Conservation (phyloP, 2,888 invertebrate genomes). For the Drosophila monieri region DNA sequence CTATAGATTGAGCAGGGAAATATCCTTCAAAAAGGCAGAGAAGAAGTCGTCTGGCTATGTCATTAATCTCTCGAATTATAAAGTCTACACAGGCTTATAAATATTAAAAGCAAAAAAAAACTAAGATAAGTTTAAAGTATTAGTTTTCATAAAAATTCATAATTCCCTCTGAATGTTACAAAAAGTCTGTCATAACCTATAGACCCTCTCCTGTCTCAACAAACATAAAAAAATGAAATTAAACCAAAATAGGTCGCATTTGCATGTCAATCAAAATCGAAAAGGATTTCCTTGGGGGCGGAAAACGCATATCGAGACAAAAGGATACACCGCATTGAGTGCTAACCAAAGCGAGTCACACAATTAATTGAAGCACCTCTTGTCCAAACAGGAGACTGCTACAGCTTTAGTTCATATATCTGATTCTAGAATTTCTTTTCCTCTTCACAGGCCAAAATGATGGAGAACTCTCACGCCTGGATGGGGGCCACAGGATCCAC, state of each 20-base stretch:
- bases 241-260: conserved; percentile 57
- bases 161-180: not conserved
- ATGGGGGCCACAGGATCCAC: conserved; percentile 93
- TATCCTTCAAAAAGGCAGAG: not conserved
- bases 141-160: not conserved
- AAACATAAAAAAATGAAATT: conserved; percentile 24
- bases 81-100: no score
- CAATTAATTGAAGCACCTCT: conserved; percentile 65
- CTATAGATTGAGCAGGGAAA: not conserved
- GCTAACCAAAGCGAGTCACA: conserved; percentile 65
- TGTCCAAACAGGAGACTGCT: conserved; percentile 3
- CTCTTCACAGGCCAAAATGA: conserved; percentile 92
- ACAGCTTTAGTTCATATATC: conserved; percentile 14
- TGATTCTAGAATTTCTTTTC: conserved; percentile 8
- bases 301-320: conserved; percentile 22
- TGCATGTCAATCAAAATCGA: conserved; percentile 49
- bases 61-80: no score
- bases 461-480: conserved; percentile 97
- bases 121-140: no score
- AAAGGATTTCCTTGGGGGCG: not conserved
- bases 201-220: not conserved
- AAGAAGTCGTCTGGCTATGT: no score
- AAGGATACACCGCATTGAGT: conserved; percentile 58
- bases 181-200: not conserved
- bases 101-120: no score